phyloP scores from a whole-genome alignment of 2,888 invertebrate genomes.

The Endomychus coccineus region DNA sequence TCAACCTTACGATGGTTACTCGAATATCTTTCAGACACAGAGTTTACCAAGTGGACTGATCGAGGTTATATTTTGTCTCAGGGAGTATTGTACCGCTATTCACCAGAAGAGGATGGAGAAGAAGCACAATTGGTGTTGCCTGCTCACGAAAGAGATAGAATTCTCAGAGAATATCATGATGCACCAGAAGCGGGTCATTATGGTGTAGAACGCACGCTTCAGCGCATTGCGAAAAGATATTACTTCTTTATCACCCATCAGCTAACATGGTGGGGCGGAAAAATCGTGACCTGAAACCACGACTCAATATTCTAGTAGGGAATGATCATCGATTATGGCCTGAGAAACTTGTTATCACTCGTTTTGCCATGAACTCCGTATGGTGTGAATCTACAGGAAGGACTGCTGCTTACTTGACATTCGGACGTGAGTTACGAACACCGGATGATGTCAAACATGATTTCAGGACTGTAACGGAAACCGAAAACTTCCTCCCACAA shows the following conservation, averaged over 20 bases:
- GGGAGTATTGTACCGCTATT: constrained; percentile 23
- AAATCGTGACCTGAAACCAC: constrained; percentile 32
- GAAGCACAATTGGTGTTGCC: constrained; percentile 29
- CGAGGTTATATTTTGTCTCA: constrained; percentile 23
- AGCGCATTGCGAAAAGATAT: constrained; percentile 19
- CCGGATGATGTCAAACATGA: constrained; percentile 29
- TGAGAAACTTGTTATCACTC: constrained; percentile 27
- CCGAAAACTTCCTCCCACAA: constrained; percentile 30
- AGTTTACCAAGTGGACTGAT: constrained; percentile 18
- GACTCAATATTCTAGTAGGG: constrained; percentile 29
- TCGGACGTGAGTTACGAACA: constrained; percentile 31
- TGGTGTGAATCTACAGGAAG: constrained; percentile 27
- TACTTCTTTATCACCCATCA: constrained; percentile 26
- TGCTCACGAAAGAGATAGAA: constrained; percentile 4
- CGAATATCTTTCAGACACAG: constrained; percentile 8
- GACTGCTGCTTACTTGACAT: constrained; percentile 33
- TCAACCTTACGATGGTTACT: no score
- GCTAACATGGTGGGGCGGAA: constrained; percentile 23
- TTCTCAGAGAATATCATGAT: constrained; percentile 25
- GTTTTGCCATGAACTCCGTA: constrained; percentile 38
- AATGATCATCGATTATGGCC: constrained; percentile 31
- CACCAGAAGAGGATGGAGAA: constrained; percentile 19
- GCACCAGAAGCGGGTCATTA: constrained; percentile 27
- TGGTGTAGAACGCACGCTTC: constrained; percentile 25
- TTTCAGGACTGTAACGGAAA: constrained; percentile 23